These are phyloP conservation scores for Lottia scabra DNA, from an alignment of 2,888 invertebrate genomes.

Conservation along the genomic window DNA sequence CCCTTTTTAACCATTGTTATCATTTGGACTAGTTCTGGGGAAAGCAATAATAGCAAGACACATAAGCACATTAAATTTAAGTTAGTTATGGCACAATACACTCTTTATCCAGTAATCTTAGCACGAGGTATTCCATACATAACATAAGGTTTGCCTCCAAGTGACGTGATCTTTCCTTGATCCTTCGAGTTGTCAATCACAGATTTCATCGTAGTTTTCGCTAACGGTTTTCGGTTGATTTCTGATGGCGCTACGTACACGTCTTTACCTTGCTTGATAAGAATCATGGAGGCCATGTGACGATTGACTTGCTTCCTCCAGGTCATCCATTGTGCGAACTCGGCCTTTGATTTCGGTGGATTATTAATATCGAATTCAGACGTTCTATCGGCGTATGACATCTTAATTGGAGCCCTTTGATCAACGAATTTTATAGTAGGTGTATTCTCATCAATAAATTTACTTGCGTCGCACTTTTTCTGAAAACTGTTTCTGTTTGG, in stretches of 20 bases:
- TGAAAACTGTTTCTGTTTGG: too few species aligned
- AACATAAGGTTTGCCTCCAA: conserved; percentile 33
- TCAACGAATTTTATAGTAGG: too few species aligned
- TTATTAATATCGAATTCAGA: not conserved
- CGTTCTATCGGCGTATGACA: too few species aligned
- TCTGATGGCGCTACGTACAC: conserved; percentile 24
- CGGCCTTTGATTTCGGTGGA: conserved; percentile 21
- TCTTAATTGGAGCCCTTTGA: too few species aligned
- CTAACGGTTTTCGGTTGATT: conserved; percentile 26
- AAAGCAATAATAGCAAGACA: not conserved
- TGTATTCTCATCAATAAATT: too few species aligned
- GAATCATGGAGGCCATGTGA: conserved; percentile 23
- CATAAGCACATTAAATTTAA: not conserved
- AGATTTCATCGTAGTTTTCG: conserved; percentile 23
- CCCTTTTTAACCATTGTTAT: too few species aligned
- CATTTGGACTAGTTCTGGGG: too few species aligned
- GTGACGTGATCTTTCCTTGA: conserved; percentile 18
- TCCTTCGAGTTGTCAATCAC: conserved; percentile 23
- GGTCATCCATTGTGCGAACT: conserved; percentile 34
- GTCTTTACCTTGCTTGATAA: conserved; percentile 24
- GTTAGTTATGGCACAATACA: not conserved
- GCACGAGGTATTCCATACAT: conserved; percentile 40
- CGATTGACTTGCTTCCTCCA: conserved; percentile 36
- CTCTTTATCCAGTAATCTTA: conserved; percentile 9
- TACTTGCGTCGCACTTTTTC: too few species aligned